Percentiles rank a stretch among this genome's conserved stretches.
phyloP scores from a whole-genome alignment of 1,140 invertebrate species.

The Apis mellifera region DNA sequence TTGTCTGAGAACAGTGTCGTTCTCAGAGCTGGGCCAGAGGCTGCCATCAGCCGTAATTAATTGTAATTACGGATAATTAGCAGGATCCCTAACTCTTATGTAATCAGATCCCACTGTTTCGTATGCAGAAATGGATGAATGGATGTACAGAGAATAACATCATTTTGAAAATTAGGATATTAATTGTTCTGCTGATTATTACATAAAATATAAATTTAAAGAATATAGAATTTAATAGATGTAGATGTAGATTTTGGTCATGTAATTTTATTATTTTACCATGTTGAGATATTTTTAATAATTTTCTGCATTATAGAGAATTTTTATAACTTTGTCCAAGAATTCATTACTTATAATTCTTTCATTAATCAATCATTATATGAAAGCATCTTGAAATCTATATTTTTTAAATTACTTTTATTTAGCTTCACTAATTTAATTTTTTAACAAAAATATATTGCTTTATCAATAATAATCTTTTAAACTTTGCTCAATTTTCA shows the following conservation, averaged over 20 bases:
- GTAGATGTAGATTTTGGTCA: neutral
- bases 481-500: too few species aligned
- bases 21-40: slow-evolving; percentile 46
- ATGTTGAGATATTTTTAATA: too few species aligned
- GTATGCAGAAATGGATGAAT: slow-evolving; percentile 10
- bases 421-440: too few species aligned
- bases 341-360: too few species aligned
- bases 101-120: slow-evolving; percentile 2
- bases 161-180: neutral
- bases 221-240: neutral
- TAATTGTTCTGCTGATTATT: too few species aligned
- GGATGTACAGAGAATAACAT: neutral
- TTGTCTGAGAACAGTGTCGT: slow-evolving; percentile 66
- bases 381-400: too few species aligned
- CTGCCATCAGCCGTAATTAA: slow-evolving; percentile 47
- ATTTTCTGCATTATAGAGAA: too few species aligned
- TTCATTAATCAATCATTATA: too few species aligned
- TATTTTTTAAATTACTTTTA: too few species aligned
- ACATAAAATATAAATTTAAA: neutral
- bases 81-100: slow-evolving; percentile 1
- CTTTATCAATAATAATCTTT: too few species aligned
- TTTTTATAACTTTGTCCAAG: too few species aligned
- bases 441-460: too few species aligned
- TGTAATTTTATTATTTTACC: neutral
- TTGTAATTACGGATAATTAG: slow-evolving; percentile 60